These are phyloP conservation scores for Leptopilina myrica DNA, from an alignment of 2,888 invertebrate species.

Conservation along the genomic window DNA sequence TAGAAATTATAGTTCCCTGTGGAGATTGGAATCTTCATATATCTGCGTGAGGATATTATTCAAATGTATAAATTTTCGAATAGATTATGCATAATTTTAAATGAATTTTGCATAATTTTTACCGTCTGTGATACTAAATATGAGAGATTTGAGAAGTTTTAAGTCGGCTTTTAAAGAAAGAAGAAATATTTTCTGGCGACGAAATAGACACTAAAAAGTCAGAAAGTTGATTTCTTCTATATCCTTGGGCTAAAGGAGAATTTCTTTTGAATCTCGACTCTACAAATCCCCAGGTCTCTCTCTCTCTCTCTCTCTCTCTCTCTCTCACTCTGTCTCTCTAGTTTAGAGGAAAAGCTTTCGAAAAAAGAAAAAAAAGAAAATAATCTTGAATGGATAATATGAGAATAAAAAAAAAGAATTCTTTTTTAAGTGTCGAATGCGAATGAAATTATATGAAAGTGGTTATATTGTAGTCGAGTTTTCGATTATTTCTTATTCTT, in stretches of 20 bases:
- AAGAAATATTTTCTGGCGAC: constrained; percentile 12
- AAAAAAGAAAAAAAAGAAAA: not conserved
- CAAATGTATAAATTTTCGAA: too few relatives aligned
- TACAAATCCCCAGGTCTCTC: not conserved
- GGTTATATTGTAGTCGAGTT: too few relatives aligned
- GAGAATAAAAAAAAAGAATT: not conserved
- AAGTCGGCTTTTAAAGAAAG: constrained; percentile 24
- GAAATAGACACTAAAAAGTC: not conserved
- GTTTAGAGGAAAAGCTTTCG: not conserved
- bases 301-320: too few relatives aligned
- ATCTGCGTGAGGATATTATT: too few relatives aligned
- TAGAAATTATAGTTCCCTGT: too few relatives aligned
- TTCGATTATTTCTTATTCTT: not conserved
- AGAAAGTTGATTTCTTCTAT: constrained; percentile 14
- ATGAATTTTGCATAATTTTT: constrained; percentile 1
- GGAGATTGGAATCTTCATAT: too few relatives aligned
- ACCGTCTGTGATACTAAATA: not conserved
- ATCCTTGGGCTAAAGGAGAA: constrained; percentile 10
- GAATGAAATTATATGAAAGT: too few relatives aligned
- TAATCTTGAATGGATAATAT: not conserved
- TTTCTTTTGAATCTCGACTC: constrained; percentile 20
- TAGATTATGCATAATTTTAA: not conserved
- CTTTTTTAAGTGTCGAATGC: not conserved
- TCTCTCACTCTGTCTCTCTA: not conserved
- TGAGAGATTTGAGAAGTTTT: constrained; percentile 13